Evolutionary conservation across 2,797 vertebrate genomes (phyloP).

Genomic region (Mus caroli): DNA sequence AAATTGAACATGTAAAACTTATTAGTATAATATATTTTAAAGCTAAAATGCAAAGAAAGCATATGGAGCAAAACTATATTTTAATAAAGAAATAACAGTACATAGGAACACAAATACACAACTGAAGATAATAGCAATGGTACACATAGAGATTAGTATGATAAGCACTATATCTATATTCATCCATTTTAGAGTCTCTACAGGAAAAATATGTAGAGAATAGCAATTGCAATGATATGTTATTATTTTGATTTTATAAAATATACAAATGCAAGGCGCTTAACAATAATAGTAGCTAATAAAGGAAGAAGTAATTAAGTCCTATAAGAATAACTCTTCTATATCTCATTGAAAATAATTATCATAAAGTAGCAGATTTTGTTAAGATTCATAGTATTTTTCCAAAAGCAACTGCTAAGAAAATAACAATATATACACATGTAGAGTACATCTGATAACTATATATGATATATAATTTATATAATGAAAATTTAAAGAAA

Average conservation of each 20-base stretch:
- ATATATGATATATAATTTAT: background rate
- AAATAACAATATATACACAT: background rate
- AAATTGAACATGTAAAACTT: background rate
- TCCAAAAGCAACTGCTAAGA: background rate
- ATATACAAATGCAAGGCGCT: background rate
- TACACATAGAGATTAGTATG: too few species aligned
- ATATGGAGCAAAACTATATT: background rate
- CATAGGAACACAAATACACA: background rate
- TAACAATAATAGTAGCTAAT: background rate
- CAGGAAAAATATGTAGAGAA: background rate
- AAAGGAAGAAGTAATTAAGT: conserved; percentile 17
- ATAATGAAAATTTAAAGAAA: background rate
- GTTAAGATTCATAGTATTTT: background rate
- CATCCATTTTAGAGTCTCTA: background rate
- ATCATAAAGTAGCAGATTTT: background rate
- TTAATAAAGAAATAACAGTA: background rate
- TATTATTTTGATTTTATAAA: background rate
- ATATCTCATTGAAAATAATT: background rate
- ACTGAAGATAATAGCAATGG: background rate
- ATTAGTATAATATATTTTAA: background rate
- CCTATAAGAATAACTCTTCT: background rate
- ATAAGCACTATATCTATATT: background rate
- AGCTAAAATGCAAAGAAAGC: background rate
- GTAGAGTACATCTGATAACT: background rate
- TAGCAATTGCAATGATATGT: background rate